Percentiles rank a stretch among this genome's conserved stretches.
Evolutionary conservation across 23 tunicate genomes (phyloP).

Genomic region (Trididemnum miniatum): DNA sequence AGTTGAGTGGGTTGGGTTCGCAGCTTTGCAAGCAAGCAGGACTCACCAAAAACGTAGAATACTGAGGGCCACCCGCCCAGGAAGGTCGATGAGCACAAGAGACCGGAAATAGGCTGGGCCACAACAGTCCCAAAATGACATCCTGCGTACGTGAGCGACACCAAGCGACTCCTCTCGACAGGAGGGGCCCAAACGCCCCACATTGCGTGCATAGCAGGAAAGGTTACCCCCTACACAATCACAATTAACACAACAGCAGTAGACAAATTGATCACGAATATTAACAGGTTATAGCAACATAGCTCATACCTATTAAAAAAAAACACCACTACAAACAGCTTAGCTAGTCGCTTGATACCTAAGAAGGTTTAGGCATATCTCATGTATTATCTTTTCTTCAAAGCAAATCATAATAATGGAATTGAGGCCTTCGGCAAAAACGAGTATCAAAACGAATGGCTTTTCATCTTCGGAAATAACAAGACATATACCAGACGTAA

Average conservation of each 20-base stretch:
- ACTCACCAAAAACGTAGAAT: conserved; percentile 90
- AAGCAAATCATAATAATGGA: too few species aligned
- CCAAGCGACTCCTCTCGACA: conserved; percentile 71
- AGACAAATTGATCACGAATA: too few species aligned
- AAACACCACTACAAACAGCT: too few species aligned
- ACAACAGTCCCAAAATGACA: conserved; percentile 90
- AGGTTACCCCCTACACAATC: conserved; percentile 98
- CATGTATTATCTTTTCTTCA: too few species aligned
- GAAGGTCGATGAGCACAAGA: conserved; percentile 67
- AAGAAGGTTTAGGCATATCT: too few species aligned
- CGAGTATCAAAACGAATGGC: too few species aligned
- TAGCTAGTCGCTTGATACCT: too few species aligned
- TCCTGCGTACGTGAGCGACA: conserved; percentile 89
- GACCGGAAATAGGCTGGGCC: conserved; percentile 86
- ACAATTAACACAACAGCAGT: neutral
- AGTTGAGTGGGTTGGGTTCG: too few species aligned
- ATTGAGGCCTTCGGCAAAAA: too few species aligned
- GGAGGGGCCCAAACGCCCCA: conserved; percentile 99
- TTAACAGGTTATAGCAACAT: neutral
- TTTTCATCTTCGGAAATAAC: too few species aligned
- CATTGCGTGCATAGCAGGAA: conserved; percentile 97
- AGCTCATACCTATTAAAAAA: too few species aligned
- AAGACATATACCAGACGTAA: too few species aligned
- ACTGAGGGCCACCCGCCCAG: conserved; percentile 99
- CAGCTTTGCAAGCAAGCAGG: neutral